phyloP scores from a whole-genome alignment of 92 coral and sea anemone genomes.

The Siderastrea siderea region DNA sequence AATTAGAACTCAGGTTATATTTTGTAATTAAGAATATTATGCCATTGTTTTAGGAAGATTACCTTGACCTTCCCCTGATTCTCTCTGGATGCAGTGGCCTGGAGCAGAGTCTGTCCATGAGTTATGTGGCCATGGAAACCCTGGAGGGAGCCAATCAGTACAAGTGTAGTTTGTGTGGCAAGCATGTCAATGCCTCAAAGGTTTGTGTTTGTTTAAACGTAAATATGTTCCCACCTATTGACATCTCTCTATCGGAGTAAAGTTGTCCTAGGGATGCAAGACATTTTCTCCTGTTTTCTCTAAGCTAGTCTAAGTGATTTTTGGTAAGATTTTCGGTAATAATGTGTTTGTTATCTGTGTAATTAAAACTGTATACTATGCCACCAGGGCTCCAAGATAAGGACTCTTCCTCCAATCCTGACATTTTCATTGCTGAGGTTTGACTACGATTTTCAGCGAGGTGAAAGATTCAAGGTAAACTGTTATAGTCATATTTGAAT shows the following conservation, averaged over 20 bases:
- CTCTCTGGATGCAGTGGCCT: constrained; percentile 78
- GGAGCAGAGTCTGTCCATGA: constrained; percentile 78
- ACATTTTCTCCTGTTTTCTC: no score
- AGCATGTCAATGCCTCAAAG: constrained; percentile 81
- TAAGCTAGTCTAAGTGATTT: no score
- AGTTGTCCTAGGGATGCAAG: no score
- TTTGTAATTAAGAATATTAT: background rate
- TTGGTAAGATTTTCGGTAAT: no score
- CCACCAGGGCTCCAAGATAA: constrained; percentile 71
- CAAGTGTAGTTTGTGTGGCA: constrained; percentile 78
- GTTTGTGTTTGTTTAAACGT: constrained; percentile 42
- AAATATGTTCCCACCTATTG: no score
- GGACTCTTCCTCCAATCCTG: constrained; percentile 81
- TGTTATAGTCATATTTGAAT: background rate
- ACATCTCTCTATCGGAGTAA: no score
- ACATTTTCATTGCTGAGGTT: constrained; percentile 85
- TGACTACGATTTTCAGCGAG: constrained; percentile 73
- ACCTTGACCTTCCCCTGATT: constrained; percentile 86
- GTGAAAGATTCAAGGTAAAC: constrained; percentile 78
- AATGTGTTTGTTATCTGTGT: no score
- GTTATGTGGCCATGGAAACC: constrained; percentile 70
- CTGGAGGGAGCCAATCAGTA: constrained; percentile 84
- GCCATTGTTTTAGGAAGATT: constrained; percentile 69
- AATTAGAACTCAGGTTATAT: no score
- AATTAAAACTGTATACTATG: background rate